Evolutionary conservation across 2,888 invertebrate genomes (phyloP), one percentile per base, ranked within the genome.

Genomic region (Trichogramma dendrolimi): DNA sequence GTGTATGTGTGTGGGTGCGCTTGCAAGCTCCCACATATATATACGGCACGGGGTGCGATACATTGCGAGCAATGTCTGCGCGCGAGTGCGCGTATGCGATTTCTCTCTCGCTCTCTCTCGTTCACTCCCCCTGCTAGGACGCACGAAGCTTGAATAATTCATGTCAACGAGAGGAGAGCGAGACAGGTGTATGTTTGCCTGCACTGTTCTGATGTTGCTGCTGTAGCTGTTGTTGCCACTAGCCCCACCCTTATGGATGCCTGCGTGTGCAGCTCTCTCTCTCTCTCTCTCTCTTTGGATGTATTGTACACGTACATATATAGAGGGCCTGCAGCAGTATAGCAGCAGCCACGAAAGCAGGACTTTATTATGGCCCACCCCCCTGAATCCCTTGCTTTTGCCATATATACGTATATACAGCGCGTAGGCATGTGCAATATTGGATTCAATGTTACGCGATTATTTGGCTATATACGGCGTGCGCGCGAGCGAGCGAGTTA

Each of bases 281-380:
- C 14, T 14, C 14, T 14, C 14, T 14, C 14, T 14, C 14, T 27
- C 27, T 27, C 27, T 27, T 27, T 27, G 27, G 27, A 27, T 27
- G 27, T 27, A 27, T 27, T 27, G 27, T 27, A 27, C 27, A 44
- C 43, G 3, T 27, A 14, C 8, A n/a, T 38, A 39, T 7, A 39
- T 5, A 42, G 57, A 43, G 57, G 56, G 27, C 43, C 14, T 44
- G 49, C 43, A 51, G 1, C 27, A 46, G 11, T 8, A 5, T 0
- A 39, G 43, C 10, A 41, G 3, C 5, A 41, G 11, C 39, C 47
- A 39, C 27, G 46, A 50, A 40, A 41, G 40, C 49, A 14, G 50
- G 56, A 63, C 59, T 64, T 58, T 61, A 64, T 64, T 64, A 56
- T 64, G 58, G 51, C 50, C 60, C 42, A n/a, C 3, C 27, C 27